Evolutionary conservation across 2,888 invertebrate genomes (phyloP), one percentile per base, ranked within the genome.

Genomic region (Lysandra coridon): DNA sequence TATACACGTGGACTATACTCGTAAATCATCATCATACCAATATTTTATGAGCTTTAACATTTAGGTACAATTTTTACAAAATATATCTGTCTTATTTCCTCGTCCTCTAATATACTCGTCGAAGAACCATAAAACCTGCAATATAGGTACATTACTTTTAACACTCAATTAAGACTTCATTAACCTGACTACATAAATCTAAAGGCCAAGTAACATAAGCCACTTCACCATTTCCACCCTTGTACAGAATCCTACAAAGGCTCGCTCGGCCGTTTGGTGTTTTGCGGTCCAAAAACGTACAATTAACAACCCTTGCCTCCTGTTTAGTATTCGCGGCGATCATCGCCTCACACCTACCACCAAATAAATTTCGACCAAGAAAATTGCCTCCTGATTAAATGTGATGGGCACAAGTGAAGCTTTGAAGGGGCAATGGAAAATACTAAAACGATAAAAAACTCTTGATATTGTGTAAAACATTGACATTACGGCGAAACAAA

Each of bases 241-340:
- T 49, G 23, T 76, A 5, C 44, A 74, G n/a, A 75, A 23, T 30
- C 49, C 44, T 49, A 53, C 44, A 75, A 75, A 75, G 30, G 49
- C 75, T 10, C 6, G 44, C 40, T 75, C 23, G 30, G 33, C 30
- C 57, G 76, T 76, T 79, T 80, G 80, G 82, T 80, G 82, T 83
- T 83, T 83, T 83, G 90, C 87, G 88, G 89, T 88, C 88, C 87
- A 83, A 87, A 85, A 88, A 83, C 87, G 86, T 89, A 90, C 92
- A 92, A 92, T 92, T 91, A 92, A 89, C 87, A 90, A 90, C 92
- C 92, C 92, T 90, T 91, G 86, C 90, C 84, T 85, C 83, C 73
- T 73, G 57, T 60, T 92, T 91, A 91, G 92, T 90, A 93, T 93
- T 93, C 93, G 91, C 91, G 91, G 91, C 92, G 91, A 89, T 85